Percentiles rank a stretch among this genome's conserved stretches.
Evolutionary conservation across 2,888 invertebrate species (phyloP).

Genomic region (Alloplasta piceator): DNA sequence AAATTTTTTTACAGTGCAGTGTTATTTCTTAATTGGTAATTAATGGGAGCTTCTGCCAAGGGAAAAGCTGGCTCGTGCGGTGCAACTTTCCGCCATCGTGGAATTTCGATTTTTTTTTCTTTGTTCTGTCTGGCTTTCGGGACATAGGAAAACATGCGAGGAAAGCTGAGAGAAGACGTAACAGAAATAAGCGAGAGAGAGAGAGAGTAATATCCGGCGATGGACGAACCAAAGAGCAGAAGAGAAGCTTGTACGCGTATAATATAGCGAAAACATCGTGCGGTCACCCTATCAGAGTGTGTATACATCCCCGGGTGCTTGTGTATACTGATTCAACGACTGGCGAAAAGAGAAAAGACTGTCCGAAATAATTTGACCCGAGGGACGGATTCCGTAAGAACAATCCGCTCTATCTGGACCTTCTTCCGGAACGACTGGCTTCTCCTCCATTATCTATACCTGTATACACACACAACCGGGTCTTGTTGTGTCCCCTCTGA

Average conservation of each 20-base stretch:
- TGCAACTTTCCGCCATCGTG: too few species aligned
- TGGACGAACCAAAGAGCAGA: not conserved
- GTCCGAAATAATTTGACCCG: conserved; percentile 66
- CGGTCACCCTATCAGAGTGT: conserved; percentile 26
- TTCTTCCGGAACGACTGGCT: conserved; percentile 49
- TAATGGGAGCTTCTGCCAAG: too few species aligned
- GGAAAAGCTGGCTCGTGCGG: too few species aligned
- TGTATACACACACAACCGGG: conserved; percentile 20
- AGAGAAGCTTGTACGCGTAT: not conserved
- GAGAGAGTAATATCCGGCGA: too few species aligned
- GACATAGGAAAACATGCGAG: too few species aligned
- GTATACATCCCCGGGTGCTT: not conserved
- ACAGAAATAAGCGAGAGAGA: not conserved
- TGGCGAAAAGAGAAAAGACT: conserved; percentile 47
- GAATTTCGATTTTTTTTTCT: too few species aligned
- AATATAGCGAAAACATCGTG: conserved; percentile 12
- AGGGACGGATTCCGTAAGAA: conserved; percentile 66
- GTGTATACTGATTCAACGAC: conserved; percentile 18
- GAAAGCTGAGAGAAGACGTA: too few species aligned
- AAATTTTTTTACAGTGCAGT: too few species aligned
- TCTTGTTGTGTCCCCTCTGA: too few species aligned
- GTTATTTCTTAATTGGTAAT: too few species aligned
- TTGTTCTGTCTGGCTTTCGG: too few species aligned
- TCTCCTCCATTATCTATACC: conserved; percentile 38
- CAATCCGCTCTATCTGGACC: conserved; percentile 48